Conservation (phyloP, 2,797 vertebrate species). For the Decapterus maruadsi region DNA sequence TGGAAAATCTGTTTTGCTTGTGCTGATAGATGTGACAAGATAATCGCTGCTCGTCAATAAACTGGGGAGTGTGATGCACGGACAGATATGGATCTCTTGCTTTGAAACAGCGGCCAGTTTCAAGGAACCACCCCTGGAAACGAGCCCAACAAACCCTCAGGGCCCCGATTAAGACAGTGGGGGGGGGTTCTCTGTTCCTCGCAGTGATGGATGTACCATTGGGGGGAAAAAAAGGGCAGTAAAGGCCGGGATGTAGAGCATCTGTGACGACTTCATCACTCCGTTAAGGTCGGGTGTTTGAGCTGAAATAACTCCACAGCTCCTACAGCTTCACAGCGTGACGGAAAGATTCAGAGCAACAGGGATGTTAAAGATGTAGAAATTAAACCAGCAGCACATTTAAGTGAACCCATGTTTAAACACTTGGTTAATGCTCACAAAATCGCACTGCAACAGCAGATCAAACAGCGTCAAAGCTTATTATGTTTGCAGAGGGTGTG, state of each 20-base stretch:
- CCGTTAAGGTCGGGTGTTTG: neutral
- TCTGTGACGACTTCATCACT: constrained; percentile 2
- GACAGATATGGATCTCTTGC: constrained; percentile 36
- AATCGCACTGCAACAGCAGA: neutral
- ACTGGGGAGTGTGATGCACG: constrained; percentile 13
- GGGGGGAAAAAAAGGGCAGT: neutral
- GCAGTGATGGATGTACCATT: neutral
- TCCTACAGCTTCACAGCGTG: neutral
- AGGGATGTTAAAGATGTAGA: neutral
- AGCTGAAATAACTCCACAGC: neutral
- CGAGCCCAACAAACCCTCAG: constrained; percentile 21
- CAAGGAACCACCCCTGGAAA: constrained; percentile 40
- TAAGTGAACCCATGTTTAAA: neutral
- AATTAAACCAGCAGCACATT: neutral
- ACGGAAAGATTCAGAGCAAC: neutral
- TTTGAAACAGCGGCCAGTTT: constrained; percentile 20
- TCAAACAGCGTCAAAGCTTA: constrained; percentile 7
- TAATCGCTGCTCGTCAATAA: constrained; percentile 13
- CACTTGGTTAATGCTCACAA: neutral
- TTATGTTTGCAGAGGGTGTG: neutral
- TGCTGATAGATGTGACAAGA: constrained; percentile 26
- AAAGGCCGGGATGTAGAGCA: neutral
- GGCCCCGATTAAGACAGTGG: constrained; percentile 22
- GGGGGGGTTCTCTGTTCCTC: constrained; percentile 12
- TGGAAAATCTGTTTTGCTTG: constrained; percentile 9